Evolutionary conservation across 2,888 invertebrate species (phyloP), one percentile per base, ranked within the genome.

Genomic region (Agrochola circellaris): DNA sequence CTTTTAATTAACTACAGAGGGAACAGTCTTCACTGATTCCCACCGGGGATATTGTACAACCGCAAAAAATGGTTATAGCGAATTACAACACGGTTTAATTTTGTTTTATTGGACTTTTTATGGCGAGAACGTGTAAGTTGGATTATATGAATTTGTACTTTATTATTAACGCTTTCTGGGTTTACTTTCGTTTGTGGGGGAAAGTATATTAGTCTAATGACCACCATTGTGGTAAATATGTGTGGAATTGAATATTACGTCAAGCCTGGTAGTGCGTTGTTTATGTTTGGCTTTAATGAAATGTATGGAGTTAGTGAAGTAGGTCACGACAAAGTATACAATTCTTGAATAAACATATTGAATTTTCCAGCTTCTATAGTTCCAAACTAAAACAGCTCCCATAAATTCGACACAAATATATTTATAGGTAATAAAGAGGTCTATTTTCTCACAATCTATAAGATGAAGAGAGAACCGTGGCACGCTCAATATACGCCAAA

Each of bases 401-500:
- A 79, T 69, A 72, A 61, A 83, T 58, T 60, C 11, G 30, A 9
- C 56, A 71, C 60, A 61, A 71, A 77, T 72, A 70, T 81, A 78
- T 84, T 78, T 78, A 79, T 79, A 67, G 60, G 45, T 73, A 79
- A 77, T 79, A 77, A 74, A 72, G 68, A 79, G 74, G 85, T 80
- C 34, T 69, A 84, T 84, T 84, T 81, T 79, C 82, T 83, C 81
- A 78, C 77, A 81, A 69, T 79, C 89, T 89, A 90, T 91, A 89
- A 89, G 69, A 84, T 82, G 75, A 79, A 79, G 91, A 92, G 79
- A 90, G 84, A 87, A 91, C 87, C 87, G 89, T 88, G 84, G 89
- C 58, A 75, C 73, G 92, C 93, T 94, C 94, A 93, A 94, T 94
- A 92, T 92, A 93, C 90, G 90, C 90, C 94, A 93, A 93, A 94